Base-by-base conservation (phyloP, 1,140 invertebrate genomes). In the Lysiphlebus fabarum region DNA sequence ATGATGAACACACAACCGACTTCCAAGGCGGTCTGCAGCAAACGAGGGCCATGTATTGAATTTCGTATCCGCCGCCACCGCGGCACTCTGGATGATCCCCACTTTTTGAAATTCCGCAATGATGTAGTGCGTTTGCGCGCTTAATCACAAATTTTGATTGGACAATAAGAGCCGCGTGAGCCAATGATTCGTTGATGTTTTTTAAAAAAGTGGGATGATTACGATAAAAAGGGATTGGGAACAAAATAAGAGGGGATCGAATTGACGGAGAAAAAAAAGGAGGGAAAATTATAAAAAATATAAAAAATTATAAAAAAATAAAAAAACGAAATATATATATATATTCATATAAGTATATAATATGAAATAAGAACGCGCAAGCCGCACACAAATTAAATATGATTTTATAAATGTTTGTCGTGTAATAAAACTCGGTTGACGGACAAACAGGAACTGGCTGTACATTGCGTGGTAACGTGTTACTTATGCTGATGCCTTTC, bases 1-100 rank as follows among this genome's bases (percentile, higher is more conserved):
- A 26, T 26, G 17, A 40, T 10, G 59, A 58, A 62, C 65, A 59
- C 62, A 58, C 63, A 65, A 75, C 73, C 67, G 70, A 73, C 66
- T 67, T 44, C 63, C 61, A 65, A 49, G 66, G 54, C 67, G 73
- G 62, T 57, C 72, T 66, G 68, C 72, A 71, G 68, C 72, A 67
- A 77, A 77, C 74, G 75, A 73, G 73, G 64, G 17, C 17, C 17
- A 71, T 71, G 67, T 67, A 66, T 64, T 67, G 62, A 59, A 53
- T 60, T 65, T 68, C 66, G 66, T 67, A 72, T 69, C 66, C 64
- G 45, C 62, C 70, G 70, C 69, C 64, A 44, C 62, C 70, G 70
- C 69, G 70, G 75, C 72, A 72, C 68, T 74, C 69, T 72, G 66
- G 56, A 60, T 63, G 34, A 26, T 47, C 48, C 64, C 72, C 75